Evolutionary conservation across 2,113 vertebrate genomes (phyloP).

Genomic region (Pomatostomus ruficeps): DNA sequence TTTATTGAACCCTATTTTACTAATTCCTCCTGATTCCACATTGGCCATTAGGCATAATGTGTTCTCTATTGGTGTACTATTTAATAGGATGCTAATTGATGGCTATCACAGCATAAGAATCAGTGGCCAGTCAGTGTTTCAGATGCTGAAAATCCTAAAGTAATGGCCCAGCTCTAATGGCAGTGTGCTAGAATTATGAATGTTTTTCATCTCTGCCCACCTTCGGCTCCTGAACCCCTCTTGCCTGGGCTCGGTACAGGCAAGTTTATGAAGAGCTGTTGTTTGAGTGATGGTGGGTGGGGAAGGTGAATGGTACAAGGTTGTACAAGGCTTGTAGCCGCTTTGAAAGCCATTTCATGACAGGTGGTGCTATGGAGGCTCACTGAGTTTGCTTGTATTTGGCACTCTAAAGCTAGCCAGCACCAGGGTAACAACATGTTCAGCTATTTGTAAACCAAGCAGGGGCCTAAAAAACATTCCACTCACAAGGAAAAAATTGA

Average conservation of each 20-base stretch:
- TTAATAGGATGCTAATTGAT: constrained; percentile 62
- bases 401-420: constrained; percentile 71
- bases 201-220: neutral
- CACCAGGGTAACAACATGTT: constrained; percentile 83
- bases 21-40: constrained; percentile 62
- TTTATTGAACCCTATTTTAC: constrained; percentile 66
- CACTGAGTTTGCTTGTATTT: constrained; percentile 76
- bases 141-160: neutral
- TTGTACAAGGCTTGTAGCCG: constrained; percentile 41
- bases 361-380: constrained; percentile 81
- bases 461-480: constrained; percentile 83
- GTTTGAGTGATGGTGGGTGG: constrained; percentile 51
- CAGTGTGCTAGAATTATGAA: neutral
- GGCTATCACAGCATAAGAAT: neutral
- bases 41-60: constrained; percentile 66
- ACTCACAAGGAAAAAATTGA: constrained; percentile 81
- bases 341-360: constrained; percentile 68
- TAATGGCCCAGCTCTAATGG: neutral
- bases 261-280: neutral
- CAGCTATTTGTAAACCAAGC: constrained; percentile 90
- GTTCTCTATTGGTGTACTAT: constrained; percentile 57
- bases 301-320: constrained; percentile 52
- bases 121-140: neutral
- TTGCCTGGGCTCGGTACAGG: neutral
- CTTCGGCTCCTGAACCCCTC: neutral